phyloP scores from a whole-genome alignment of 2,797 vertebrate genomes.

The Caiman crocodilus region DNA sequence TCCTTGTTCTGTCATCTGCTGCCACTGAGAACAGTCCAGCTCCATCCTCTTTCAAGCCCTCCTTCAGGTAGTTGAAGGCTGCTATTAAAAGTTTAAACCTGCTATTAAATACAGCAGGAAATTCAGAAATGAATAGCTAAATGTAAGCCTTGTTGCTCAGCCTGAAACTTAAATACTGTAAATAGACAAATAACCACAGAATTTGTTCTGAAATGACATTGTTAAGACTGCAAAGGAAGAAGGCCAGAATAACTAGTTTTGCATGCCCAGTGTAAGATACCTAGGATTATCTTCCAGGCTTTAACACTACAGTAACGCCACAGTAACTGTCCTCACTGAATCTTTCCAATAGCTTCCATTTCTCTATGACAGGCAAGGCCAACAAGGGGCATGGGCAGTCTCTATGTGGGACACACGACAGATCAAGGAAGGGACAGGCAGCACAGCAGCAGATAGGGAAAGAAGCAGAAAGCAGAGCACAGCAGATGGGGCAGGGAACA shows the following conservation, averaged over 20 bases:
- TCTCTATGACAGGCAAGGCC: background rate
- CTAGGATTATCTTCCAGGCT: constrained; percentile 2
- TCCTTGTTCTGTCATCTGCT: too few relatives aligned
- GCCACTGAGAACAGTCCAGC: too few relatives aligned
- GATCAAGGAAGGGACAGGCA: too few relatives aligned
- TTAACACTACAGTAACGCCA: background rate
- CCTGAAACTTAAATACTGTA: constrained; percentile 2
- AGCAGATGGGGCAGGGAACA: too few relatives aligned
- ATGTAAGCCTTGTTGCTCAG: background rate
- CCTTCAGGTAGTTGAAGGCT: too few relatives aligned
- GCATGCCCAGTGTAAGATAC: background rate
- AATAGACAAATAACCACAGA: background rate
- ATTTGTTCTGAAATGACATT: background rate
- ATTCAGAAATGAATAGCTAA: background rate
- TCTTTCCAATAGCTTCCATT: background rate
- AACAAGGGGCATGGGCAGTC: too few relatives aligned
- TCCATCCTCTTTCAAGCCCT: too few relatives aligned
- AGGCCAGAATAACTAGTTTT: background rate
- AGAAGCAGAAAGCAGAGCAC: too few relatives aligned
- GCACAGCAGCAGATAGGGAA: too few relatives aligned
- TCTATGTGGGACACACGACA: too few relatives aligned
- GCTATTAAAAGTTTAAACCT: too few relatives aligned
- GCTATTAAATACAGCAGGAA: constrained; percentile 11
- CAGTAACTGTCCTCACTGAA: background rate
- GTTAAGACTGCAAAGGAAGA: constrained; percentile 16